Percentiles rank a stretch among this genome's conserved stretches.
Conservation (phyloP, 2,888 invertebrate species). For the Coenonympha arcania region DNA sequence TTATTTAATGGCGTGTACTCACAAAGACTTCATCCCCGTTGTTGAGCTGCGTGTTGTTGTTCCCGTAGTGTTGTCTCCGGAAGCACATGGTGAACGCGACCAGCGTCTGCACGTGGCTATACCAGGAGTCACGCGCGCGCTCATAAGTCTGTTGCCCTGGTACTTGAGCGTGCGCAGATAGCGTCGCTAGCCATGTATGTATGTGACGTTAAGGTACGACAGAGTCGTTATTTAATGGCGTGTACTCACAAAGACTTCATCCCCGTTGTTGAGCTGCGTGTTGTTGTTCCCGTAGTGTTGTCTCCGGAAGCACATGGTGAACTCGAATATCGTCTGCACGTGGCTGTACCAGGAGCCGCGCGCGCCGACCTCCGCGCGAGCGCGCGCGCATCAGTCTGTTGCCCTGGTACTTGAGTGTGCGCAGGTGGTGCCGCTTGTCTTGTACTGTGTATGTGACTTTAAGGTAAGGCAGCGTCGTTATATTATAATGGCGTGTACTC, state of each 20-base stretch:
- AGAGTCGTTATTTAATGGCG: no score
- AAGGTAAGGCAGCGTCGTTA: no score
- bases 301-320: neutral
- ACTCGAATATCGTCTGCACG: neutral
- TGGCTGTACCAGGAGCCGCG: constrained; percentile 11
- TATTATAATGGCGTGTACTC: no score
- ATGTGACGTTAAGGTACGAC: constrained; percentile 55
- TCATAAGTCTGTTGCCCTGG: constrained; percentile 61
- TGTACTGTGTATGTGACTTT: no score
- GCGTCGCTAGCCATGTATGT: constrained; percentile 67
- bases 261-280: neutral
- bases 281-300: no score
- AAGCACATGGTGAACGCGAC: neutral
- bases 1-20: no score
- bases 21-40: neutral
- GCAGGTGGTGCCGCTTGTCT: no score
- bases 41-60: neutral
- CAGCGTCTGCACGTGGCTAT: neutral
- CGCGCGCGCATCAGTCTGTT: no score
- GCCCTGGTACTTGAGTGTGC: no score
- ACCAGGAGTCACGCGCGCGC: constrained; percentile 31
- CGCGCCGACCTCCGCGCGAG: no score
- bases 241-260: neutral
- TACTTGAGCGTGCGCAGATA: no score
- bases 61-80: no score